Evolutionary conservation across 2,113 vertebrate genomes (phyloP).

Genomic region (Asarcornis scutulata): DNA sequence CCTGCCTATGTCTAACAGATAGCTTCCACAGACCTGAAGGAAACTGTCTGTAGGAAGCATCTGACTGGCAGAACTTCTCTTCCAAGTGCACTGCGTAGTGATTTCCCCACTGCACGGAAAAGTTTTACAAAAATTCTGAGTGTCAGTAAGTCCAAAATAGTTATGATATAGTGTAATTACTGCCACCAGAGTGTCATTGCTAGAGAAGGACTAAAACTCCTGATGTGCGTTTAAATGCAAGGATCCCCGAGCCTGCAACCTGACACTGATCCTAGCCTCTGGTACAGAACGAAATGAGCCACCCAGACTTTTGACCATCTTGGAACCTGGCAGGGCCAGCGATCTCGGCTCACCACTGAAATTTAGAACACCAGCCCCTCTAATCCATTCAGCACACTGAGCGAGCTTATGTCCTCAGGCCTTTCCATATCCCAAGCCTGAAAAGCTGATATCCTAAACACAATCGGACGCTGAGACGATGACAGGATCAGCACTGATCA

Average conservation of each 20-base stretch:
- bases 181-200: neutral
- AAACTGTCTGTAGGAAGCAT: neutral
- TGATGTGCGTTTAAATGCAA: neutral
- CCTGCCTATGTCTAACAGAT: neutral
- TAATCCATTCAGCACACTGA: neutral
- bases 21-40: neutral
- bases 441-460: neutral
- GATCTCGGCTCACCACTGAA: neutral
- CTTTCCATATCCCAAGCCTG: neutral
- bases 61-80: neutral
- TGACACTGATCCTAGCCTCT: neutral
- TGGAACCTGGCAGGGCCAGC: neutral
- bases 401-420: neutral
- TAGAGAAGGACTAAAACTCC: neutral
- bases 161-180: neutral
- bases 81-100: neutral
- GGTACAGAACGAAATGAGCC: neutral
- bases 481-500: neutral
- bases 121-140: neutral
- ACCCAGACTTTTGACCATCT: neutral
- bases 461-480: neutral
- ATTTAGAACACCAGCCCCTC: neutral
- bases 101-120: neutral
- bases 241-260: rapidly evolving
- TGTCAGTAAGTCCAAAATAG: neutral